Evolutionary conservation across 2,797 vertebrate species (phyloP).

Genomic region (Melanotaenia parkinsoni): DNA sequence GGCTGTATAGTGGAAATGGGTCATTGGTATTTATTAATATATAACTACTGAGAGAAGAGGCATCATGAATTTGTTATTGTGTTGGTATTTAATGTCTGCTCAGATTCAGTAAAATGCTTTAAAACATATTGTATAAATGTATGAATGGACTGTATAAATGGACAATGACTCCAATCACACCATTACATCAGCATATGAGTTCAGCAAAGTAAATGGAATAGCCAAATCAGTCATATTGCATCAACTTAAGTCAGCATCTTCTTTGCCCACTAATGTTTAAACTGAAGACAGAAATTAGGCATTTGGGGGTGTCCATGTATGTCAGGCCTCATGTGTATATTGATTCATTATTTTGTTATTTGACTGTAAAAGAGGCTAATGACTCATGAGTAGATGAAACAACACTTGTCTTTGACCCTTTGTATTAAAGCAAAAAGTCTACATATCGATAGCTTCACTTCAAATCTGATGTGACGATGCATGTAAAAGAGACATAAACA

Average conservation of each 20-base stretch:
- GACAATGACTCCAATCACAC: not conserved
- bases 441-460: not conserved
- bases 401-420: not conserved
- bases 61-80: not conserved
- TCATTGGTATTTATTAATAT: conserved; percentile 10
- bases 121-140: not conserved
- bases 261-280: not conserved
- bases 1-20: not conserved
- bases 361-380: no score
- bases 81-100: not conserved
- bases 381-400: not conserved
- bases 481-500: not conserved
- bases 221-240: not conserved
- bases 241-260: not conserved
- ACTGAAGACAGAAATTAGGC: not conserved
- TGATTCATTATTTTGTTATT: no score
- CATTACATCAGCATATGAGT: not conserved
- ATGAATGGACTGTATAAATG: not conserved
- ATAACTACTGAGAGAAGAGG: not conserved
- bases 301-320: not conserved
- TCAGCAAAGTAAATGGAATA: not conserved
- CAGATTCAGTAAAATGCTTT: not conserved
- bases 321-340: no score
- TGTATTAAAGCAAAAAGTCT: not conserved
- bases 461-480: not conserved